phyloP scores from a whole-genome alignment of 2,113 vertebrate genomes.

The Centropus bengalensis region DNA sequence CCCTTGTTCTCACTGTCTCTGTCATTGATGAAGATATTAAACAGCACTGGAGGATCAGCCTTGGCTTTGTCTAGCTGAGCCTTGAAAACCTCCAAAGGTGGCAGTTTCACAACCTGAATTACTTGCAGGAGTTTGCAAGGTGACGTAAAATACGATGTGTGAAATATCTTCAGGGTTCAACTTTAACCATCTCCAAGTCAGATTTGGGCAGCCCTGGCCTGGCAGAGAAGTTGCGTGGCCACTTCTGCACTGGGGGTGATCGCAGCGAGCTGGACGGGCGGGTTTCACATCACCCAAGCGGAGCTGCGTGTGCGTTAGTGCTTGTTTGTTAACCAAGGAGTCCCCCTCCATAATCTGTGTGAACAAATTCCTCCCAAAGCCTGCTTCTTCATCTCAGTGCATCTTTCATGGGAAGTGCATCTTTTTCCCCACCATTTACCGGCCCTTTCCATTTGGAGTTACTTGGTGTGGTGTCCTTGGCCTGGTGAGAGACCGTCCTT shows the following conservation, averaged over 20 bases:
- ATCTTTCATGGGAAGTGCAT: not conserved
- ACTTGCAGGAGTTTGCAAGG: not conserved
- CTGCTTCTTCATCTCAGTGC: not conserved
- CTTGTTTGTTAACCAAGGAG: not conserved
- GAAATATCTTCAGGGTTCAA: not conserved
- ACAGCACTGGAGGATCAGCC: not conserved
- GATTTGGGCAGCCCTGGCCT: not conserved
- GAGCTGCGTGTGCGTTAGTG: not conserved
- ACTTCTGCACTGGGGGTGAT: not conserved
- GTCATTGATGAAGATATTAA: too few relatives aligned
- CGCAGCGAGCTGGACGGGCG: not conserved
- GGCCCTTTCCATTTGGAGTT: not conserved
- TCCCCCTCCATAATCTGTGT: not conserved
- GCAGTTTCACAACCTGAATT: not conserved
- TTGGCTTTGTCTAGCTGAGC: not conserved
- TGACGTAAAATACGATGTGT: not conserved
- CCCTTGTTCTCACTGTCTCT: too few relatives aligned
- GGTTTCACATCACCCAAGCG: not conserved
- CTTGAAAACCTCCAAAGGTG: slow-evolving; percentile 1
- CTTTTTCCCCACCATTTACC: not conserved
- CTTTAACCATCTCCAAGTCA: not conserved
- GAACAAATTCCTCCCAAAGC: not conserved
- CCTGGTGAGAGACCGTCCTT: not conserved
- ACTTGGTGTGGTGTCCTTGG: not conserved
- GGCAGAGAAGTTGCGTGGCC: not conserved